Evolutionary conservation across 2,888 invertebrate species (phyloP).

Genomic region (Caenorhabditis afra): DNA sequence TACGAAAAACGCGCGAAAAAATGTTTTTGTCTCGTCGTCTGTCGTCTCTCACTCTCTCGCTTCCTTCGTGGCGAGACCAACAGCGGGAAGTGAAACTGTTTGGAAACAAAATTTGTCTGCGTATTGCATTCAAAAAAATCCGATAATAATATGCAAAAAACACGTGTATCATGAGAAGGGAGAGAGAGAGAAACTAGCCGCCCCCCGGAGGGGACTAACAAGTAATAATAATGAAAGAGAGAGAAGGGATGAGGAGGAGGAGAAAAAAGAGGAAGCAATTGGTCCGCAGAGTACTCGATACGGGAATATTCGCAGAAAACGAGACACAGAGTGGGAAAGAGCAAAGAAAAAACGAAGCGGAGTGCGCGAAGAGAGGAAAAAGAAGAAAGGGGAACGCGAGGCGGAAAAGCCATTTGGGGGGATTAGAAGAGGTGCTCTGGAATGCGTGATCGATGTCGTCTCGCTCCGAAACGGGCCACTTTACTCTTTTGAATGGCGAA

Average conservation of each 20-base stretch:
- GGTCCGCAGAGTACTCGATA: slow-evolving; percentile 12
- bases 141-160: slow-evolving; percentile 4
- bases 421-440: slow-evolving; percentile 28
- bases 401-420: neutral
- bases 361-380: neutral
- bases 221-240: slow-evolving; percentile 9
- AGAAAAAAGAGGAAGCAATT: slow-evolving; percentile 8
- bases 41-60: too few species aligned
- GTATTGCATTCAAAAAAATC: too few species aligned
- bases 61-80: too few species aligned
- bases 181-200: neutral
- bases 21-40: too few species aligned
- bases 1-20: too few species aligned
- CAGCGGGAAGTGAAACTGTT: too few species aligned
- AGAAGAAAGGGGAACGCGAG: neutral
- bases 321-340: neutral
- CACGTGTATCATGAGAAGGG: neutral
- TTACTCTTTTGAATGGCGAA: too few species aligned
- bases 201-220: slow-evolving; percentile 11
- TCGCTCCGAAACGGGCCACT: slow-evolving; percentile 10
- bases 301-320: neutral
- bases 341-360: slow-evolving; percentile 4
- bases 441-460: too few species aligned
- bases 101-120: too few species aligned
- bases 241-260: neutral